Conservation (phyloP, 2,113 vertebrate species). For the Scytalopus superciliaris region DNA sequence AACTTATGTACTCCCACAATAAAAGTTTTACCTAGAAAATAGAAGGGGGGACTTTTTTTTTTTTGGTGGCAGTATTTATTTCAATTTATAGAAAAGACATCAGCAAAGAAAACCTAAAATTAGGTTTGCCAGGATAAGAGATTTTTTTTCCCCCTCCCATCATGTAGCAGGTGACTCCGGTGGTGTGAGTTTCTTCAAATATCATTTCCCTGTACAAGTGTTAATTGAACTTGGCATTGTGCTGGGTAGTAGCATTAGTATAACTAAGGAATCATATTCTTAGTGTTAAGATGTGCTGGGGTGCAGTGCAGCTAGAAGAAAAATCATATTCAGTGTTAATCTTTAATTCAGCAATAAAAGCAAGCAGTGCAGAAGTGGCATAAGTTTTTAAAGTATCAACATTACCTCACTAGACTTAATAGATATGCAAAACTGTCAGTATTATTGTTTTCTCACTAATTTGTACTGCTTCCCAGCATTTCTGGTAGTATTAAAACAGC, state of each 20-base stretch:
- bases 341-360: conserved; percentile 78
- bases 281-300: conserved; percentile 32
- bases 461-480: conserved; percentile 71
- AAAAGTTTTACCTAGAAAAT: conserved; percentile 50
- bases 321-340: conserved; percentile 30
- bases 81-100: neutral
- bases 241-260: conserved; percentile 33
- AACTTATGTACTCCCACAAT: conserved; percentile 27
- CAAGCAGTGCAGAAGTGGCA: conserved; percentile 42
- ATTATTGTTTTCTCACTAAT: conserved; percentile 60
- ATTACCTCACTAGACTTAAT: conserved; percentile 77
- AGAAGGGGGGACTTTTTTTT: neutral
- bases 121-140: neutral
- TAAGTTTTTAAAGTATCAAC: conserved; percentile 56
- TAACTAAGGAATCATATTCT: neutral
- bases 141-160: neutral
- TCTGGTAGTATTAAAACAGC: conserved; percentile 51
- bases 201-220: conserved; percentile 3
- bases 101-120: neutral
- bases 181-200: conserved; percentile 10
- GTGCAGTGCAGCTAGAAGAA: conserved; percentile 18
- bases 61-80: conserved; percentile 42
- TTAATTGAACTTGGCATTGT: conserved; percentile 35
- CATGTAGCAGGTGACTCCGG: conserved; percentile 8
- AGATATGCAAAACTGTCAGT: conserved; percentile 77